Conservation (phyloP, 2,888 invertebrate species). For the Cephus rjabovi region DNA sequence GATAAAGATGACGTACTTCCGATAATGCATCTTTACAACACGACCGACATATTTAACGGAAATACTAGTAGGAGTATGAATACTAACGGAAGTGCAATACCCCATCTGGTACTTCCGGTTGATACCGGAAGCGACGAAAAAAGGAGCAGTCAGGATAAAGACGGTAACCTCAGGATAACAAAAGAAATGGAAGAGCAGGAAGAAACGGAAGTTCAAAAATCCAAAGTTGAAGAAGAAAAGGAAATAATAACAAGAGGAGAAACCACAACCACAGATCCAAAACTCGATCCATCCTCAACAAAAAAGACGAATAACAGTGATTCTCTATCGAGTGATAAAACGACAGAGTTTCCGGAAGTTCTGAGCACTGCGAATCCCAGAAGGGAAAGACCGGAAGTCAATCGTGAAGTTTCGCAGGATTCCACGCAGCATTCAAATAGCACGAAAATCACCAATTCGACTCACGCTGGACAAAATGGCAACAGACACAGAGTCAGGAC, state of each 20-base stretch:
- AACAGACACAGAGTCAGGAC: slow-evolving; percentile 48
- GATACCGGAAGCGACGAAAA: not conserved
- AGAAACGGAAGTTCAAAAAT: not conserved
- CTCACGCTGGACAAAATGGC: slow-evolving; percentile 2
- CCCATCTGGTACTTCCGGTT: slow-evolving; percentile 17
- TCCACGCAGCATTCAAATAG: slow-evolving; percentile 17
- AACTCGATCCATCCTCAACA: not conserved
- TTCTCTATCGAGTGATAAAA: not conserved
- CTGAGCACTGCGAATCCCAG: slow-evolving; percentile 5
- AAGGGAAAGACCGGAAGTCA: not conserved
- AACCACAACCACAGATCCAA: slow-evolving; percentile 9
- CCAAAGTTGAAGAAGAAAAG: not conserved
- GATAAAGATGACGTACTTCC: slow-evolving; percentile 61
- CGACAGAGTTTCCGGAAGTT: slow-evolving; percentile 4
- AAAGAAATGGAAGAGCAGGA: not conserved
- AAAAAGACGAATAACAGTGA: slow-evolving; percentile 6
- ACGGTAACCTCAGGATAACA: not conserved
- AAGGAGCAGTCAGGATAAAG: not conserved
- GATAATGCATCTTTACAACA: slow-evolving; percentile 63
- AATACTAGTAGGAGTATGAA: slow-evolving; percentile 28
- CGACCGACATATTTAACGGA: slow-evolving; percentile 59
- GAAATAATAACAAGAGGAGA: not conserved
- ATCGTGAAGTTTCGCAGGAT: slow-evolving; percentile 16
- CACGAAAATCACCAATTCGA: slow-evolving; percentile 5
- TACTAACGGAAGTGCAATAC: slow-evolving; percentile 5